Base-by-base conservation (phyloP, 2,113 vertebrate species). In the Rhinoderma darwinii region DNA sequence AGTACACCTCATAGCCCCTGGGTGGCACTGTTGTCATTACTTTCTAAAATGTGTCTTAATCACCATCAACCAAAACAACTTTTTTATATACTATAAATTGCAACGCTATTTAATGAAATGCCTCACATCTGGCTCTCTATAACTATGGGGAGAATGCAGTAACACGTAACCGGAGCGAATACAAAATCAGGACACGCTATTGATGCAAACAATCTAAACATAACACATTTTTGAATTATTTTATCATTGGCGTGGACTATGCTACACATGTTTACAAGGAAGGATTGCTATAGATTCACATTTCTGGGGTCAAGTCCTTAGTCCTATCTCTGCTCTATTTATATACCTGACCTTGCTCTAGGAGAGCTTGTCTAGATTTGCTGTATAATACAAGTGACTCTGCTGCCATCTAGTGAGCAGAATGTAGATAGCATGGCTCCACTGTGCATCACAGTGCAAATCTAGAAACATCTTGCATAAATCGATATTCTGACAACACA, bases 221-320 rank as follows among this genome's bases (percentile, higher is more conserved):
- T 77, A 32, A 51, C 44, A 32, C 22, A 12, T 44, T 51, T 76
- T 39, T 50, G 2, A 18, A 51, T 77, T 30, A 1, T 32, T 18
- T 51, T 32, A 44, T 77, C 14, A 51, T 0, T 77, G 44, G 30
- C 47, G 39, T 51, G 43, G 43, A n/a, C 5, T 7, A 50, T 39
- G 39, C 14, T 50, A 35, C 20, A 43, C 75, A 78, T 75, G 74
- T 77, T 77, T 77, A 77, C 74, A 50, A 50, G n/a, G 3, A 77
- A 14, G 15, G 44, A 51, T 20, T n/a, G 73, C 10, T 18, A 30
- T 77, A 27, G 73, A 10, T 35, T 77, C n/a, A 30, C 47, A 78
- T 30, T 54, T 78, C 15, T 78, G 27, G 76, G 72, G 76, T 78
- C n/a, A 78, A 22, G 76, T 35, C 30, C 47, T 54, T 32, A 17